Evolutionary conservation across 2,888 invertebrate species (phyloP).

Genomic region (Synanthedon formicaeformis): DNA sequence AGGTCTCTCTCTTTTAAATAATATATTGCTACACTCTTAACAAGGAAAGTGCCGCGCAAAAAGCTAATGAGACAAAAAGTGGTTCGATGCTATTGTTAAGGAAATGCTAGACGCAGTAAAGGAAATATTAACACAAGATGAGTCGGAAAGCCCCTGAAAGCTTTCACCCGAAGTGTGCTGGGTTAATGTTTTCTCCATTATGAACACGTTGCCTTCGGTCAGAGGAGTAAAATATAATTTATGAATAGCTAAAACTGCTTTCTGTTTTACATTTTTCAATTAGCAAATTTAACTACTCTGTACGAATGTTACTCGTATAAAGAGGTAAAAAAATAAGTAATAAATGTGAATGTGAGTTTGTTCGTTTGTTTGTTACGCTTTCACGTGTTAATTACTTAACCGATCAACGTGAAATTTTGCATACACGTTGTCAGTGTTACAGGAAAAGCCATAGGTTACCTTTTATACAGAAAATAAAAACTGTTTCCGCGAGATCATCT

Average conservation of each 20-base stretch:
- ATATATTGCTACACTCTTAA: not conserved
- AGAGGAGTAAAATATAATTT: conserved; percentile 41
- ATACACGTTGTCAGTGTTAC: too few species aligned
- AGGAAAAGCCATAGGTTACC: too few species aligned
- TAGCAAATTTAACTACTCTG: too few species aligned
- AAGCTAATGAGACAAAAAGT: conserved; percentile 9
- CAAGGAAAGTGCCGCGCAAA: conserved; percentile 1
- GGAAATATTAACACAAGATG: conserved; percentile 32
- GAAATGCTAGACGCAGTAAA: conserved; percentile 10
- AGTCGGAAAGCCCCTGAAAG: conserved; percentile 51
- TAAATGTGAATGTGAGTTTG: too few species aligned
- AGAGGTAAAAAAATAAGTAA: too few species aligned
- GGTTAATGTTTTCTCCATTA: conserved; percentile 64
- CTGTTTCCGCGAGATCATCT: too few species aligned
- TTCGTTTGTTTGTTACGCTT: too few species aligned
- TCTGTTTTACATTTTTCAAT: too few species aligned
- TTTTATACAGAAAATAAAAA: too few species aligned
- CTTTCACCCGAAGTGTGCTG: conserved; percentile 51
- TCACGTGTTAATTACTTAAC: too few species aligned
- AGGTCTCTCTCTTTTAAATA: not conserved
- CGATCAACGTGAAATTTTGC: too few species aligned
- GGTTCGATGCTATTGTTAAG: conserved; percentile 5
- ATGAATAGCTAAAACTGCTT: conserved; percentile 4
- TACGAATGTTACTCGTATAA: too few species aligned
- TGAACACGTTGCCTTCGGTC: conserved; percentile 32